Evolutionary conservation across 2,888 invertebrate genomes (phyloP).

Genomic region (Conistra vaccinii): DNA sequence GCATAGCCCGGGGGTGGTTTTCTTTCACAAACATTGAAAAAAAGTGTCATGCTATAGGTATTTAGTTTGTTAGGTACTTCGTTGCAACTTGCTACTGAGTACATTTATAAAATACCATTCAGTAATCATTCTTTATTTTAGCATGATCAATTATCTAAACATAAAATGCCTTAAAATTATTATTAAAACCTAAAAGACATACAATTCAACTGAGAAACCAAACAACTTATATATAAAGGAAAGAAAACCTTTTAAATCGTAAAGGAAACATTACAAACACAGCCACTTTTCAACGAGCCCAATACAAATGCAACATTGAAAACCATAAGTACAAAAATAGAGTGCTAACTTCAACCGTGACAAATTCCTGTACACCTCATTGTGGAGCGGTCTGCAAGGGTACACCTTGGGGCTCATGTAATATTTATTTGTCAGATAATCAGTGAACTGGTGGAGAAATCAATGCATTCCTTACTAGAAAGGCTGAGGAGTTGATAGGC

Average conservation of each 20-base stretch:
- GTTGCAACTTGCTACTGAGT: not conserved
- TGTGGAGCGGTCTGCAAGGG: conserved; percentile 37
- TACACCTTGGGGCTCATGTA: conserved; percentile 71
- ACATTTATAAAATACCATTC: no score
- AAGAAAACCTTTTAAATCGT: not conserved
- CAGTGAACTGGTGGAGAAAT: conserved; percentile 69
- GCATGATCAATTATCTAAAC: not conserved
- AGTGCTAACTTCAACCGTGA: conserved; percentile 37
- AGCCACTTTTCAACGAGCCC: not conserved
- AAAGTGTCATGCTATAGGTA: no score
- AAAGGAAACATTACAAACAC: not conserved
- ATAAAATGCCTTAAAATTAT: not conserved
- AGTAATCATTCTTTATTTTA: not conserved
- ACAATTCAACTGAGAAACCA: not conserved
- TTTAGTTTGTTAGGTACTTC: not conserved
- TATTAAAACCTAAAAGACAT: not conserved
- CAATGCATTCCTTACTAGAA: conserved; percentile 75
- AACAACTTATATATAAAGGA: not conserved
- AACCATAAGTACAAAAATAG: conserved; percentile 7
- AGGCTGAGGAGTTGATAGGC: conserved; percentile 20
- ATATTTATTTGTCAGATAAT: conserved; percentile 79
- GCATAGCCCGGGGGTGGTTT: not conserved
- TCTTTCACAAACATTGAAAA: not conserved
- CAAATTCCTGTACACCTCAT: conserved; percentile 53
- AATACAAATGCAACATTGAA: not conserved